These are phyloP conservation scores for Carapus acus DNA, from an alignment of 2,797 vertebrate genomes.

Conservation along the genomic window DNA sequence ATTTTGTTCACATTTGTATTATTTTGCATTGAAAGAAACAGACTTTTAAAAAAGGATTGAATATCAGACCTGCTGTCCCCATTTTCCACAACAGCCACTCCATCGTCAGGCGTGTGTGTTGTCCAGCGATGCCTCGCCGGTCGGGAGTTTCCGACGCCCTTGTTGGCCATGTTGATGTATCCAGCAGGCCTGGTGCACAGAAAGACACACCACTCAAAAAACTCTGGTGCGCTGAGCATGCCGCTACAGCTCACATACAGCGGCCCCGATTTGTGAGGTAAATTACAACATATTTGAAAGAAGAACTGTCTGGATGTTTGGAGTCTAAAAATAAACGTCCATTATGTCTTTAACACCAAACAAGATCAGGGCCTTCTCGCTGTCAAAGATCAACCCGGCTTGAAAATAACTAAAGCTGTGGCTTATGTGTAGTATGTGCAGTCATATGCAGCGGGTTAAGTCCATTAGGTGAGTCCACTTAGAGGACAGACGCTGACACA, in stretches of 20 bases:
- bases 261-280: too few relatives aligned
- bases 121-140: conserved; percentile 56
- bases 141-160: conserved; percentile 74
- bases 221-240: conserved; percentile 1
- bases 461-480: conserved; percentile 43
- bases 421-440: conserved; percentile 46
- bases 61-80: conserved; percentile 80
- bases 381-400: conserved; percentile 56
- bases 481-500: too few relatives aligned
- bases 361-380: conserved; percentile 63
- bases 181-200: conserved; percentile 46
- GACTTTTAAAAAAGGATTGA: too few relatives aligned
- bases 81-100: conserved; percentile 76
- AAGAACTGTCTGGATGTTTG: too few relatives aligned
- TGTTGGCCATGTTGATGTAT: conserved; percentile 65
- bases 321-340: conserved; percentile 63
- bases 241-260: too few relatives aligned
- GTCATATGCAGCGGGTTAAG: conserved; percentile 39
- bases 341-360: conserved; percentile 70
- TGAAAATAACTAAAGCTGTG: conserved; percentile 64
- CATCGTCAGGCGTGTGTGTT: conserved; percentile 63
- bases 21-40: too few relatives aligned
- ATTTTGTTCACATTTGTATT: too few relatives aligned
- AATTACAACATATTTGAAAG: too few relatives aligned
- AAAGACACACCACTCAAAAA: conserved; percentile 35